These are phyloP conservation scores for Formica aserva DNA, from an alignment of 2,888 invertebrate species.

Conservation along the genomic window DNA sequence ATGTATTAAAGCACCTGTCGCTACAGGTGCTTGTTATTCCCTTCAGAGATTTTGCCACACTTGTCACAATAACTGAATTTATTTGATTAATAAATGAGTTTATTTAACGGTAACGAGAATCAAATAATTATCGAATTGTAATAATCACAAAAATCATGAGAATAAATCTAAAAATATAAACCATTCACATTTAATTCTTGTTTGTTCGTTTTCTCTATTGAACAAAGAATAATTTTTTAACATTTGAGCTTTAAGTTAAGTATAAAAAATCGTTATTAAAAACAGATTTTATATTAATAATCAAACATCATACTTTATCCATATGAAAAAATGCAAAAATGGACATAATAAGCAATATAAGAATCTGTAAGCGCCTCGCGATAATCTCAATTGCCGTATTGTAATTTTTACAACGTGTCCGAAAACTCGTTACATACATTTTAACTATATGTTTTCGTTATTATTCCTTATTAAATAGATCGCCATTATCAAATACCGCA, in stretches of 20 bases:
- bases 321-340: not conserved
- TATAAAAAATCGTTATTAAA: not conserved
- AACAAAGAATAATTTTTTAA: not conserved
- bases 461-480: not conserved
- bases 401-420: not conserved
- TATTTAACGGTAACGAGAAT: not conserved
- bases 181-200: not conserved
- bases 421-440: not conserved
- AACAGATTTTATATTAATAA: not conserved
- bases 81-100: constrained; percentile 20
- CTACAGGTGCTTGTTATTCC: constrained; percentile 14
- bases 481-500: not conserved
- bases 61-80: not conserved
- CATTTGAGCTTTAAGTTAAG: not conserved
- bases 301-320: not conserved
- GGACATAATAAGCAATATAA: not conserved
- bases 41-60: not conserved
- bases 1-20: constrained; percentile 14
- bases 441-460: not conserved
- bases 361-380: not conserved
- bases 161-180: not conserved
- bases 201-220: not conserved
- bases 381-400: not conserved
- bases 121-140: not conserved
- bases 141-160: not conserved